Conservation (phyloP, 2,797 vertebrate genomes). For the Ataeniobius toweri region DNA sequence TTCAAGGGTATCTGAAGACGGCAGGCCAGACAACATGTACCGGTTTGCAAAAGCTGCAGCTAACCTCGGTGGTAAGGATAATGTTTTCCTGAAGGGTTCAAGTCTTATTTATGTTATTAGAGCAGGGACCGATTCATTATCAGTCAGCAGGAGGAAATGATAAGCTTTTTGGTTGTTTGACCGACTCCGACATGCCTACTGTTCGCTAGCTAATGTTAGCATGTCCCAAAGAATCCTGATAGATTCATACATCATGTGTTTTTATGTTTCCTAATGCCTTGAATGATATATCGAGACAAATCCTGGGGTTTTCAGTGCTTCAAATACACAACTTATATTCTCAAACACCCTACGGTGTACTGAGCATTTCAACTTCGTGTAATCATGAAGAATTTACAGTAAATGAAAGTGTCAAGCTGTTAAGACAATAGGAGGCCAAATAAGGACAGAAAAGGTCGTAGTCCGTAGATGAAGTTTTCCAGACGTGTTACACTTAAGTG, state of each 20-base stretch:
- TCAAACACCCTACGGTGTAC: background rate
- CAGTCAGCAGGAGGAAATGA: rapidly evolving
- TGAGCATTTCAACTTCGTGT: background rate
- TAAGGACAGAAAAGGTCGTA: background rate
- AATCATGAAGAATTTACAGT: background rate
- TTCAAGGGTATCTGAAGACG: slow-evolving; percentile 80
- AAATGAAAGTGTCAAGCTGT: background rate
- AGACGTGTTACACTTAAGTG: background rate
- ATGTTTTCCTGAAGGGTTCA: rapidly evolving
- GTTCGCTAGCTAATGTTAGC: slow-evolving; percentile 36
- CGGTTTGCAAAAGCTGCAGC: slow-evolving; percentile 75
- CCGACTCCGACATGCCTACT: slow-evolving; percentile 27
- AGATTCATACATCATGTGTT: background rate
- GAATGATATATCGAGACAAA: background rate
- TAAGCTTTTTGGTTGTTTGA: slow-evolving; percentile 11
- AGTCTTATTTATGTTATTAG: rapidly evolving
- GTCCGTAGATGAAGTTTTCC: background rate
- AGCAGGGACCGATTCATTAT: rapidly evolving
- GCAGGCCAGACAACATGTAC: slow-evolving; percentile 65
- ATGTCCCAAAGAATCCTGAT: rapidly evolving
- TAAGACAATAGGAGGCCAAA: background rate
- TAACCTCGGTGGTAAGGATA: slow-evolving; percentile 71
- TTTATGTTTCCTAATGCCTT: background rate
- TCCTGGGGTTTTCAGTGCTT: background rate
- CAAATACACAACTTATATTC: background rate